Evolutionary conservation across 2,113 vertebrate genomes (phyloP).

Genomic region (Turnix velox): DNA sequence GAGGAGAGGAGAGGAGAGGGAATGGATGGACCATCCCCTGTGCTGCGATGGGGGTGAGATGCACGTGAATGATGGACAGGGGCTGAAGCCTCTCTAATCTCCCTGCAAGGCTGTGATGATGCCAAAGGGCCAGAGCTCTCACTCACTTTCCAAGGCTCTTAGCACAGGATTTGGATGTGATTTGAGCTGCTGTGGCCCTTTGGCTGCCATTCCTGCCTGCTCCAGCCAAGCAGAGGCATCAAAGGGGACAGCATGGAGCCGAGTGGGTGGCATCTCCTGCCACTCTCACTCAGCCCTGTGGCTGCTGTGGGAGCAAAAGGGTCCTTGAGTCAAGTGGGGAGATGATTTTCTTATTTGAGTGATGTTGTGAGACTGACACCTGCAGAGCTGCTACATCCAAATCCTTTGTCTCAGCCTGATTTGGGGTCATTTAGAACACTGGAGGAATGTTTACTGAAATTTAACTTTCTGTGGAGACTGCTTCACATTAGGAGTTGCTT

Average conservation of each 20-base stretch:
- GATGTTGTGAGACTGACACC: accelerated
- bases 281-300: accelerated
- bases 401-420: neutral
- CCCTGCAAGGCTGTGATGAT: neutral
- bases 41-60: neutral
- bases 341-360: accelerated
- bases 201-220: accelerated
- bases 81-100: neutral
- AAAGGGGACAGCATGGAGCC: accelerated
- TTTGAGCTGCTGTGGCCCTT: neutral
- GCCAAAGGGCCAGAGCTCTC: neutral
- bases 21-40: accelerated
- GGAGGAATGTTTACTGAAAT: neutral
- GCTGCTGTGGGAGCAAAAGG: accelerated
- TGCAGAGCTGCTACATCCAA: neutral
- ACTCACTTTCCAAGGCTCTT: neutral
- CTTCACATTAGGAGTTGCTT: neutral
- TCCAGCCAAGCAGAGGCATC: neutral
- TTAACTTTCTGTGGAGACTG: neutral
- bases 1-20: neutral
- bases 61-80: accelerated
- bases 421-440: neutral
- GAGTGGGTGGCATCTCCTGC: neutral
- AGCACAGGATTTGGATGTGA: neutral
- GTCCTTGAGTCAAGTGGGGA: neutral